A percentile compares a stretch with the other conserved stretches of the same genome.
Conservation (phyloP, 35 echinoderm and acorn worm species). For the Patiria miniata region DNA sequence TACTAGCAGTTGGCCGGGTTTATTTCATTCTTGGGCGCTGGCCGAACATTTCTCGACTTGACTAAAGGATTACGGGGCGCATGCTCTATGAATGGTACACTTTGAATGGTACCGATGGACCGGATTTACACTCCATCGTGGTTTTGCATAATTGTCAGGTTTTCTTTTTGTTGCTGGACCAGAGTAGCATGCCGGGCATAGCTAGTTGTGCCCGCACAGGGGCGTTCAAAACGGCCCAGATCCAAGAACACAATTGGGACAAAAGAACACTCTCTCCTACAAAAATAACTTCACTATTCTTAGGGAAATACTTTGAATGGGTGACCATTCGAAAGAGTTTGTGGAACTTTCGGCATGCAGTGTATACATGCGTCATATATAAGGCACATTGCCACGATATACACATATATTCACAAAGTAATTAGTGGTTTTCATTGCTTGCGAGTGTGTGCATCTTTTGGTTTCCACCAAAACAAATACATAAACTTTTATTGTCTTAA, state of each 20-base stretch:
- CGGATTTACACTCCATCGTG: slow-evolving; percentile 1
- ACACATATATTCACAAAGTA: too few relatives aligned
- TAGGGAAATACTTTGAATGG: not conserved
- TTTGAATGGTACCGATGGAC: not conserved
- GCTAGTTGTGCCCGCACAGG: not conserved
- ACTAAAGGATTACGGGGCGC: slow-evolving; percentile 19
- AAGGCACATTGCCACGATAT: too few relatives aligned
- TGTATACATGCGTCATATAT: too few relatives aligned
- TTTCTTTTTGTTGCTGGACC: slow-evolving; percentile 5
- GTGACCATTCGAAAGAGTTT: not conserved
- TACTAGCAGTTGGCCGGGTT: too few relatives aligned
- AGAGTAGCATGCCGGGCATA: not conserved
- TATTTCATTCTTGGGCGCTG: not conserved
- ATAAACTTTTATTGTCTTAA: too few relatives aligned
- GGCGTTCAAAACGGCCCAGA: slow-evolving; percentile 11
- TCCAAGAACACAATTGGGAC: not conserved
- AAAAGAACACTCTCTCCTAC: not conserved
- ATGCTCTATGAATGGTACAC: slow-evolving; percentile 13
- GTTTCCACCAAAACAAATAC: too few relatives aligned
- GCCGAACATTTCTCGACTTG: slow-evolving; percentile 12
- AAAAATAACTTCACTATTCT: slow-evolving; percentile 9
- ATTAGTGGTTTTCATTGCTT: too few relatives aligned
- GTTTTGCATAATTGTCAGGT: not conserved
- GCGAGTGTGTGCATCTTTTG: too few relatives aligned
- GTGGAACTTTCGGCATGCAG: too few relatives aligned